A percentile compares a stretch with the other conserved stretches of the same genome.
phyloP scores from a whole-genome alignment of 1,140 invertebrate species.

The Pygmarrhopalites habei region DNA sequence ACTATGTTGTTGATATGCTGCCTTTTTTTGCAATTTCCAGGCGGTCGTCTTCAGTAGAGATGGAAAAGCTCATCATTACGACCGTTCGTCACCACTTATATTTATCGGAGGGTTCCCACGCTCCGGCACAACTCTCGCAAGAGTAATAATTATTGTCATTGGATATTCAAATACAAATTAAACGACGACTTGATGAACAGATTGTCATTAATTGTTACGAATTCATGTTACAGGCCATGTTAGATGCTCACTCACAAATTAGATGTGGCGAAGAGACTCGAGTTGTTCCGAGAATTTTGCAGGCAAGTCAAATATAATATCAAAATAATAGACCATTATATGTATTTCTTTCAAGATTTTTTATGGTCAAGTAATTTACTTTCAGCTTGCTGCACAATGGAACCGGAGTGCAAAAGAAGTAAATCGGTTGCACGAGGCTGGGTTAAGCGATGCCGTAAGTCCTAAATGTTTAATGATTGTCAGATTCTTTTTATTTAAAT shows the following conservation, averaged over 20 bases:
- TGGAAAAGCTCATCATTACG: constrained; percentile 49
- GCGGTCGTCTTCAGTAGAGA: constrained; percentile 34
- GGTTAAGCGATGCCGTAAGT: constrained; percentile 74
- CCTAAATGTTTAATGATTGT: not conserved
- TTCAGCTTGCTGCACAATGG: constrained; percentile 87
- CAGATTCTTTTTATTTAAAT: too few species aligned
- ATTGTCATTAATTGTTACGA: too few species aligned
- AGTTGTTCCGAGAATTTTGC: constrained; percentile 87
- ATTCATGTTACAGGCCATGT: too few species aligned
- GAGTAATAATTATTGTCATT: too few species aligned
- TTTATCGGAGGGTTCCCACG: constrained; percentile 96
- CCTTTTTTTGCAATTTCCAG: constrained; percentile 8
- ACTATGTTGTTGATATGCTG: not conserved
- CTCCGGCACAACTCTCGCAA: constrained; percentile 92
- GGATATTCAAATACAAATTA: too few species aligned
- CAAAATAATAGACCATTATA: too few species aligned
- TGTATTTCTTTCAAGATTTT: too few species aligned
- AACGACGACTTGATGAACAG: too few species aligned
- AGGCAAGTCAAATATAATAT: too few species aligned
- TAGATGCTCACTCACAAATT: constrained; percentile 73
- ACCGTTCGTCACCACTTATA: constrained; percentile 83
- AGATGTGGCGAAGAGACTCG: constrained; percentile 96
- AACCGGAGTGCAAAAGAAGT: constrained; percentile 84
- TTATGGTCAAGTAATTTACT: too few species aligned
- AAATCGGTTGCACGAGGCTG: constrained; percentile 81